Base-by-base conservation (phyloP, 2,797 vertebrate genomes). In the Syndactyla subalaris region DNA sequence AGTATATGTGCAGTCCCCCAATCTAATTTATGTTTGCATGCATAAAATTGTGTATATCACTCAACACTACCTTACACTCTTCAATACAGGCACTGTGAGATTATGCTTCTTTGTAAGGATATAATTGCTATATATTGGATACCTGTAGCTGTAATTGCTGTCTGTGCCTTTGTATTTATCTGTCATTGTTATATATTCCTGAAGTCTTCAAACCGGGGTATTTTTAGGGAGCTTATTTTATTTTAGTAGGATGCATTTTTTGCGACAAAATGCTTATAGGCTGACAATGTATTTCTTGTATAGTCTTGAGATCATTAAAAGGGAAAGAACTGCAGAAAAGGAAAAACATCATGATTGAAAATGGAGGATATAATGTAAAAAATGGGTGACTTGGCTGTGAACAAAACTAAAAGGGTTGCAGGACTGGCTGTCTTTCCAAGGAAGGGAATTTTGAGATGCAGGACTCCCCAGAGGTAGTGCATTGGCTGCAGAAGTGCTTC, bases 141-240 rank as follows among this genome's bases (percentile, higher is more conserved):
- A 77, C 43, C 70, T 71, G n/a, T 52, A 36, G 71, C 48, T 83
- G 9, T 83, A 89, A 76, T 85, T 85, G 41, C 16, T 82, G 59
- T 79, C n/a, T 2, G 0, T 58, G 70, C 26, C 36, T 89, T 70
- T 82, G 3, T 52, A 41, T 82, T 93, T 95, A 27, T 89, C 52
- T 86, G 18, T 70, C 46, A 32, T 73, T 66, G 23, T 89, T 76
- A 54, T 16, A 10, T 3, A 73, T 73, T 94, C 36, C 55, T 58
- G 38, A 91, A 66, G 22, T 48, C 24, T 88, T 68, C 38, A 62
- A 87, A 62, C 11, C 8, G 45, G n/a, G 12, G 6, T 66, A 29
- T 46, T 84, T 92, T 84, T 54, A 65, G 49, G 66, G 85, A 71
- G 18, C 12, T 78, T 39, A 39, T 82, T 79, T 85, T 68, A 27